Conservation (phyloP, 2,113 vertebrate genomes). For the Piaya cayana region DNA sequence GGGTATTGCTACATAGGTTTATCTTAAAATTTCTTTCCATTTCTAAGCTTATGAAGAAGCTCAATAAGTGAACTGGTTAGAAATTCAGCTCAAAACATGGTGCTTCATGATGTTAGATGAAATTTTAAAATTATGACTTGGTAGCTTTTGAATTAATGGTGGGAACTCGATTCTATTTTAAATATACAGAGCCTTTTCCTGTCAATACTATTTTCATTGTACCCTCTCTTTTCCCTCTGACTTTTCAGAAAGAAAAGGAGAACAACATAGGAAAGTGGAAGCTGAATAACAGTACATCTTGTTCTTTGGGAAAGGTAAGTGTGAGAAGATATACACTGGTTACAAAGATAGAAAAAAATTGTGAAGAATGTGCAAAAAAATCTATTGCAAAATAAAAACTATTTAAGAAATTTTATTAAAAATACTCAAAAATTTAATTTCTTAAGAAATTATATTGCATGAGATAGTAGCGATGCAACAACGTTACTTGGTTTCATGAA, state of each 20-base stretch:
- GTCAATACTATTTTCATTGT: neutral
- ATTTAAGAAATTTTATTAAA: neutral
- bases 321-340: neutral
- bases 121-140: neutral
- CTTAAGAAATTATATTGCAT: neutral
- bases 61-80: neutral
- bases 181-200: neutral
- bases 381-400: neutral
- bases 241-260: neutral
- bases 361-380: neutral
- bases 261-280: neutral
- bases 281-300: neutral
- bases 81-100: neutral
- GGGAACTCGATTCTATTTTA: neutral
- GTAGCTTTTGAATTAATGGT: neutral
- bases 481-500: fast-evolving
- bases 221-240: neutral
- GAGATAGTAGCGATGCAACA: neutral
- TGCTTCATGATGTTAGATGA: neutral
- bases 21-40: neutral
- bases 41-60: neutral
- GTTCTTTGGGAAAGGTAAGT: neutral
- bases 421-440: neutral
- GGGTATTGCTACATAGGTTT: neutral
- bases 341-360: neutral